Base-by-base conservation (phyloP, 2,888 invertebrate genomes). In the Xanthia icteritia region DNA sequence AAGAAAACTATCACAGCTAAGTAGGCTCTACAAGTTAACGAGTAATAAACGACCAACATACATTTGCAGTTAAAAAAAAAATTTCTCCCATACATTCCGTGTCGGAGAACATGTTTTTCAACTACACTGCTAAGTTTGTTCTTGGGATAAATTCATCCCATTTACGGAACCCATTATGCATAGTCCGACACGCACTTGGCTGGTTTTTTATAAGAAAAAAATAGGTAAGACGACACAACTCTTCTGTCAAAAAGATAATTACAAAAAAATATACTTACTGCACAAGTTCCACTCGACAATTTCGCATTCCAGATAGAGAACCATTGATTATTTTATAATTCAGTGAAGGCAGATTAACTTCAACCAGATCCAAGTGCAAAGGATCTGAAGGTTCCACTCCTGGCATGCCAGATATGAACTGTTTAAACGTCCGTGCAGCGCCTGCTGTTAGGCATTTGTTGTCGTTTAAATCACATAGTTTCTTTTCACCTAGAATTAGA, bases 301-400 rank as follows among this genome's bases (percentile, higher is more conserved):
- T 20, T 8, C 15, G 64, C 79, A 79, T 67, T 27, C 79, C 73
- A 63, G 66, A 31, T 17, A 79, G 23, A 13, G 73, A 51, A 9
- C 31, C 79, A n/a, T 79, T 63, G 5, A 8, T 63, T 13, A 79
- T 1, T 67, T 58, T 79, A 67, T 67, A 79, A 2, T 31, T 23
- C 9, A 79, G 11, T 5, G n/a, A 15, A 23, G 73, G 79, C 1
- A 64, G 42, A 36, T 64, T 58, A 3, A 17, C 39, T 63, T 73
- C 73, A 31, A 79, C 0, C 0, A 17, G 42, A 39, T 79, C 56
- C 27, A 79, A 20, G 0, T 17, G 63, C 5, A 79, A 20, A 15
- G 79, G 79, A 36, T 79, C 79, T n/a, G 79, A 73, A 11, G 79
- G 20, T 27, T 63, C 39, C 5, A 66, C 67, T 56, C 79, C 80